Evolutionary conservation across 2,113 vertebrate species (phyloP).

Genomic region (Microtus oregoni): DNA sequence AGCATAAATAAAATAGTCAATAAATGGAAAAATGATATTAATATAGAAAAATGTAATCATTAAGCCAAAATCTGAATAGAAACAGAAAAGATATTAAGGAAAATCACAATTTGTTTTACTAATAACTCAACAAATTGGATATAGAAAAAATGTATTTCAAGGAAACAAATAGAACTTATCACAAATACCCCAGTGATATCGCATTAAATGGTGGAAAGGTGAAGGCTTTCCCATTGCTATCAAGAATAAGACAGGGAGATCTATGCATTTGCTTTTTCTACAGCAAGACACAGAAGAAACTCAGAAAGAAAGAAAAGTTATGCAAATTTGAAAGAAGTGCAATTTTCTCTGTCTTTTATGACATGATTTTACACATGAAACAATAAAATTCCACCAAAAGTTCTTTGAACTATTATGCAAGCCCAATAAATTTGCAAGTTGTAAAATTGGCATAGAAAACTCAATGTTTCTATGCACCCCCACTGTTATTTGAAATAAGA

Average conservation of each 20-base stretch:
- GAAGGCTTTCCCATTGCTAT: no score
- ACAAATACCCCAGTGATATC: neutral
- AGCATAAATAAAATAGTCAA: neutral
- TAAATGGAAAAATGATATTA: neutral
- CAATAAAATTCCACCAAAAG: neutral
- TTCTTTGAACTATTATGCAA: neutral
- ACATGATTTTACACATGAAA: neutral
- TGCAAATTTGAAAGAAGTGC: neutral
- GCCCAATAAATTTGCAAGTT: neutral
- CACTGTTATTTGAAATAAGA: neutral
- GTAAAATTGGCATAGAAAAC: neutral
- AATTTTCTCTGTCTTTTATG: neutral
- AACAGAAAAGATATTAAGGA: neutral
- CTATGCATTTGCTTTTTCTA: neutral
- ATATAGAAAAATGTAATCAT: neutral
- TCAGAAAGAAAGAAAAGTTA: neutral
- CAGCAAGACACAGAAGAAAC: neutral
- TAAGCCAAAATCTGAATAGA: neutral
- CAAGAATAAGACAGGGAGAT: no score
- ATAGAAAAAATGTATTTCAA: neutral
- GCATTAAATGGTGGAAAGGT: neutral
- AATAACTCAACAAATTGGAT: neutral
- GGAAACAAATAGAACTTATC: neutral
- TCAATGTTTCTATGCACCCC: neutral
- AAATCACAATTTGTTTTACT: neutral